Base-by-base conservation (phyloP, 2,113 vertebrate genomes). In the Apus apus region DNA sequence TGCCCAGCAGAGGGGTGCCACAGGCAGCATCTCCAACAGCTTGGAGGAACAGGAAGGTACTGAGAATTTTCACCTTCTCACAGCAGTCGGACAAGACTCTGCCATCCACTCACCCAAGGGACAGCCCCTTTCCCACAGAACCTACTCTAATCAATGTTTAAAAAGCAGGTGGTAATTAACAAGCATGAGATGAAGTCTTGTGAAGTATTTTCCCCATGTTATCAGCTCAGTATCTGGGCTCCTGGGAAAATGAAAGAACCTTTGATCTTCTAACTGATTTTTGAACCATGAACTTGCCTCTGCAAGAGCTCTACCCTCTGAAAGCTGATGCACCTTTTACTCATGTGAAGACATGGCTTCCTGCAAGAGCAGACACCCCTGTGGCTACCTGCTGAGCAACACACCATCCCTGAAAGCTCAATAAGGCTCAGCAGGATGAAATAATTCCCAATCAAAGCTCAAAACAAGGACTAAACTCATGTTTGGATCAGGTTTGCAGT, bases 261-360 rank as follows among this genome's bases (percentile, higher is more conserved):
- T 97, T 94, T 97, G 86, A 96, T 95, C 92, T 93, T 83, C 56
- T 85, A 65, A 71, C 45, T 20, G 82, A 3, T 93, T 45, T 86
- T 30, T 72, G 65, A 94, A 68, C 72, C 85, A 64, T 8, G 60
- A 75, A 57, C 67, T 76, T 26, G 30, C 43, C 51, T 88, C 68
- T 23, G 1, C 3, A 0, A 66, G 81, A 89, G 60, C 54, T 88
- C 27, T 58, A 26, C 46, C 72, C 71, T 56, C 2, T 20, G 46
- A 48, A 76, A 91, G 70, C 50, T 67, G 57, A 75, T 8, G 27
- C n/a, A 76, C 26, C 27, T 89, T 62, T 34, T 11, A 7, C n/a
- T 60, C 26, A 45, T 3, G 1, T 1, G 32, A 81, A 74, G 40
- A 26, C 27, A 23, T 48, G 11, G 34, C 29, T 82, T 51, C 53